Evolutionary conservation across 2,888 invertebrate species (phyloP).

Genomic region (Drosophila helvetica): DNA sequence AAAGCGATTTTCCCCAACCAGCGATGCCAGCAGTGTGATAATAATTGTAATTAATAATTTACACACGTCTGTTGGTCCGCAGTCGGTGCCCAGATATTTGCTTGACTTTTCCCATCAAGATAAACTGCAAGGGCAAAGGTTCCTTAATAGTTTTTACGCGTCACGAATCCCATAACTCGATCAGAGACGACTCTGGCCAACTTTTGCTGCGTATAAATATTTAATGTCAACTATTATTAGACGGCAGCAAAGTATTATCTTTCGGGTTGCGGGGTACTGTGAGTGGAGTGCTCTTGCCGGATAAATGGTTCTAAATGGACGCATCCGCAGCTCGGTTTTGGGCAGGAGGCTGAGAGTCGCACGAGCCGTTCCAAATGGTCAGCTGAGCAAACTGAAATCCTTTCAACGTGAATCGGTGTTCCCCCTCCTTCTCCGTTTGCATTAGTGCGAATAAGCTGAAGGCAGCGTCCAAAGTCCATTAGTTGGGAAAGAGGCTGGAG

Average conservation of each 20-base stretch:
- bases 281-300: conserved; percentile 15
- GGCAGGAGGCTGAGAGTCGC: conserved; percentile 3
- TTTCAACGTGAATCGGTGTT: conserved; percentile 66
- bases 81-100: no score
- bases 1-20: background rate
- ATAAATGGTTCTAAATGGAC: conserved; percentile 50
- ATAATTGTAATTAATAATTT: background rate
- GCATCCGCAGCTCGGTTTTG: conserved; percentile 27
- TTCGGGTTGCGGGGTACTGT: conserved; percentile 12
- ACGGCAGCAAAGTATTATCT: conserved; percentile 28
- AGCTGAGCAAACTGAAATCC: conserved; percentile 66
- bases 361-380: conserved; percentile 49
- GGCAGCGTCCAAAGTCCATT: conserved; percentile 54
- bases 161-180: conserved; percentile 62
- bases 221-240: conserved; percentile 58
- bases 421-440: conserved; percentile 42
- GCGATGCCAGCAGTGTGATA: background rate
- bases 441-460: conserved; percentile 48
- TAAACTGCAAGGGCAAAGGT: background rate
- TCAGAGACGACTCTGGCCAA: conserved; percentile 38
- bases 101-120: no score
- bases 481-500: conserved; percentile 48
- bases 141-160: conserved; percentile 45
- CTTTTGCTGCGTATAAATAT: conserved; percentile 50
- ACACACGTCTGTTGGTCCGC: background rate